phyloP scores from a whole-genome alignment of 2,797 vertebrate species.

The Enteromius thamalakanensis region DNA sequence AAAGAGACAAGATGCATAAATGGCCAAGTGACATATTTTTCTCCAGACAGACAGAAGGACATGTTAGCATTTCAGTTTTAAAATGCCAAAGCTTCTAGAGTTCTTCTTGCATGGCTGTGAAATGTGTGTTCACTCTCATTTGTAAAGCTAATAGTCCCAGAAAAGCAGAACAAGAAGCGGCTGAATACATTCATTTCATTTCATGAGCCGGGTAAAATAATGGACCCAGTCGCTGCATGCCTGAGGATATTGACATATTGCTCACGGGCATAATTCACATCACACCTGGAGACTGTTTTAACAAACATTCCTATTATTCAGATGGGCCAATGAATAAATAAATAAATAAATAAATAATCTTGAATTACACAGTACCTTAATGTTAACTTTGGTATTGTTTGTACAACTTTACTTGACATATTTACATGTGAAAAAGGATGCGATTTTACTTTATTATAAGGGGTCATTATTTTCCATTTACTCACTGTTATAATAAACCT shows the following conservation, averaged over 20 bases:
- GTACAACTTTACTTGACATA: background rate
- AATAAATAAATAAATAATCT: background rate
- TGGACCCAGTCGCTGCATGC: background rate
- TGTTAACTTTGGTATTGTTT: background rate
- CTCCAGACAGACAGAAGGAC: background rate
- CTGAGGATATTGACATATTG: conserved; percentile 32
- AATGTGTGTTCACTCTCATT: background rate
- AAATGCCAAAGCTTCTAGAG: background rate
- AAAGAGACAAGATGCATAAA: conserved; percentile 16
- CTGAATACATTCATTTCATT: background rate
- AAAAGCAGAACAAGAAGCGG: background rate
- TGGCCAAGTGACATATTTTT: background rate
- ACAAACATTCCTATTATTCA: conserved; percentile 5
- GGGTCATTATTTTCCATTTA: too few species aligned
- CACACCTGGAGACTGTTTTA: background rate
- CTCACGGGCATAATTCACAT: conserved; percentile 8
- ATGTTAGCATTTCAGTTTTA: background rate
- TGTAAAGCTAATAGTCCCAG: background rate
- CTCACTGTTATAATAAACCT: too few species aligned
- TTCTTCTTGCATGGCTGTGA: background rate
- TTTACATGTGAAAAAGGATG: background rate
- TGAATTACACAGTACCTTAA: background rate
- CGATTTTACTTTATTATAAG: too few species aligned
- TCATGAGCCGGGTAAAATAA: conserved; percentile 7
- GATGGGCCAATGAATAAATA: background rate